A percentile compares a stretch with the other conserved stretches of the same genome.
Conservation (phyloP, 2,113 vertebrate genomes). For the Acinonyx jubatus region DNA sequence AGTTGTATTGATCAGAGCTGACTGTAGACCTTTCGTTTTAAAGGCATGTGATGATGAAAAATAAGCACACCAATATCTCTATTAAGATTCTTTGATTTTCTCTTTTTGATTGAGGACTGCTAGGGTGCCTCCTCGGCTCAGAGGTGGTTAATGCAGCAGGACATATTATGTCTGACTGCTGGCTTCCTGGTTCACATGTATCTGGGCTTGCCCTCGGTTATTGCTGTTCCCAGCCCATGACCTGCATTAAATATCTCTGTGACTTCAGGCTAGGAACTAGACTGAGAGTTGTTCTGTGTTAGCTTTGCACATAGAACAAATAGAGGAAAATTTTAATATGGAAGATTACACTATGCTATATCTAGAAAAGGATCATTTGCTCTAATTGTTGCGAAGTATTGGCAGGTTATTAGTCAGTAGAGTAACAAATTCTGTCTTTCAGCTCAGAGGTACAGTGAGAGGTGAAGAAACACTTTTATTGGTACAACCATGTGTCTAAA, state of each 20-base stretch:
- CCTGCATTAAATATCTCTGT: background rate
- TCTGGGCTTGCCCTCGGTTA: background rate
- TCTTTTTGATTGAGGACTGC: background rate
- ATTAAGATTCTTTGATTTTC: background rate
- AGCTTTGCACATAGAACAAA: background rate
- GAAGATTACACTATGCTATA: background rate
- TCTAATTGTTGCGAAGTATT: background rate
- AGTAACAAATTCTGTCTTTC: background rate
- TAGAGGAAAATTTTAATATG: background rate
- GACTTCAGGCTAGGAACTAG: background rate
- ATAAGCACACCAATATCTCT: background rate
- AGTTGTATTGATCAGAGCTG: constrained; percentile 20
- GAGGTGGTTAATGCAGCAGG: background rate
- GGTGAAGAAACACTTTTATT: constrained; percentile 7
- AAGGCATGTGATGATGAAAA: constrained; percentile 14
- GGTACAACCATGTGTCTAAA: background rate
- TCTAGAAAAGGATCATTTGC: background rate
- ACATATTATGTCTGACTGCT: background rate
- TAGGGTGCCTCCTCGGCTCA: background rate
- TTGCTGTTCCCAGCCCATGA: background rate
- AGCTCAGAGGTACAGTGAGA: background rate
- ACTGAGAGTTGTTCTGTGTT: background rate
- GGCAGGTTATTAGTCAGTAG: background rate
- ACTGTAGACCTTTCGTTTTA: constrained; percentile 6
- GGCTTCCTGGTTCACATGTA: background rate